These are phyloP conservation scores for Enteromius viviparus DNA, from an alignment of 2,797 vertebrate species.

Conservation along the genomic window DNA sequence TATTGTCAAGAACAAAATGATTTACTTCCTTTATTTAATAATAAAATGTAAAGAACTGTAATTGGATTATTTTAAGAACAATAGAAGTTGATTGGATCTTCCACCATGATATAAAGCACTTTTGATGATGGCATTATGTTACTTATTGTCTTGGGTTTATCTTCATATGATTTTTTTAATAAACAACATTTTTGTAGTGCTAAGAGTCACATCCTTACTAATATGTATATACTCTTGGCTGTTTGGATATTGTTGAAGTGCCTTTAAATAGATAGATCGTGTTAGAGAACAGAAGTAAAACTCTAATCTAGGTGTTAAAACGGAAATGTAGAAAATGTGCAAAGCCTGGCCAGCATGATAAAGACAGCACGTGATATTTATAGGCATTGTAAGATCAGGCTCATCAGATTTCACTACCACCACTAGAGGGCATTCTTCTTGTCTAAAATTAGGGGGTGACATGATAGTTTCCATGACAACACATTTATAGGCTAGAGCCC, in stretches of 20 bases:
- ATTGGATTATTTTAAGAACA: conserved; percentile 2
- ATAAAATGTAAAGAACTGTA: not conserved
- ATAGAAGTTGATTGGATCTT: not conserved
- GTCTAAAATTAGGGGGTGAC: conserved; percentile 70
- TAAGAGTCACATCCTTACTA: not conserved
- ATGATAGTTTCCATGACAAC: conserved; percentile 83
- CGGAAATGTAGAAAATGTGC: not conserved
- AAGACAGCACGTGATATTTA: not conserved
- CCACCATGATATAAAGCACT: not conserved
- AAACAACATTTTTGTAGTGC: not conserved
- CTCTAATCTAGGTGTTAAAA: not conserved
- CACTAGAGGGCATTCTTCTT: conserved; percentile 50
- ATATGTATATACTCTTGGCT: not conserved
- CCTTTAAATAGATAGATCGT: not conserved
- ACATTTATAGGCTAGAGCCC: conserved; percentile 64
- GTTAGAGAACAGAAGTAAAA: not conserved
- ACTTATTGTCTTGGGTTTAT: not conserved
- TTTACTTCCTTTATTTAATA: not conserved
- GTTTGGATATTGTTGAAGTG: not conserved
- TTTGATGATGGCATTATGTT: not conserved
- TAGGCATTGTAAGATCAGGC: not conserved
- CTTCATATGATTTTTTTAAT: not conserved
- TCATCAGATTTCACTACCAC: not conserved
- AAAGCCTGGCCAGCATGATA: not conserved
- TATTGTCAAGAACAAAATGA: not conserved